phyloP scores from a whole-genome alignment of 1,140 invertebrate species.

The Zaprionus africanus region DNA sequence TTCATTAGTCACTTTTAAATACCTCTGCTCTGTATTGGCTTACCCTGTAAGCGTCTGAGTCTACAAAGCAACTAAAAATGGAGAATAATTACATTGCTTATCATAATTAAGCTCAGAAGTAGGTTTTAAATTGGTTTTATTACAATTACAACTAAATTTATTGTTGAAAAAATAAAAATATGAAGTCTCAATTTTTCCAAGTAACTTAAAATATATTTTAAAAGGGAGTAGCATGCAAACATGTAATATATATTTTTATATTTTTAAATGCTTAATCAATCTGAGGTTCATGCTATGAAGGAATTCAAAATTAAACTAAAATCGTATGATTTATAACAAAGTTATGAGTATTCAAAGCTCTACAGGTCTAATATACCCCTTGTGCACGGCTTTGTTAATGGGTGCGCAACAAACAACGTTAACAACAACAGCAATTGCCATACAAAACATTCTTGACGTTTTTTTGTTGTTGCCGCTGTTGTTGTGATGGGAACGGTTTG shows the following conservation, averaged over 20 bases:
- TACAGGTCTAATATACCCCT: background rate
- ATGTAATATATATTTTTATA: no score
- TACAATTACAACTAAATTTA: no score
- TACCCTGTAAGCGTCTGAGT: no score
- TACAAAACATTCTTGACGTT: conserved; percentile 58
- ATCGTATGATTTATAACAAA: background rate
- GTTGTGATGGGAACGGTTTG: conserved; percentile 39
- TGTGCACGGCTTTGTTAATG: background rate
- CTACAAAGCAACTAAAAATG: no score
- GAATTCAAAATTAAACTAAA: background rate
- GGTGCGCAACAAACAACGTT: conserved; percentile 4
- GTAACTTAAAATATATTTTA: background rate
- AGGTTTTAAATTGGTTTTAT: accelerated
- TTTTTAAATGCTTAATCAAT: background rate
- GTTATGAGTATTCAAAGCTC: background rate
- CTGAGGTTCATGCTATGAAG: accelerated
- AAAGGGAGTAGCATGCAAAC: background rate
- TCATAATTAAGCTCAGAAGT: no score
- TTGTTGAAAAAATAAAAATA: background rate
- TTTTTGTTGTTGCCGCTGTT: conserved; percentile 20
- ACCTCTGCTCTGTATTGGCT: no score
- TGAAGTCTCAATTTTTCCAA: background rate
- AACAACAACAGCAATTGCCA: conserved; percentile 26
- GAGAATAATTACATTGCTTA: no score
- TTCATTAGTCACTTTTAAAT: no score